A percentile compares a stretch with the other conserved stretches of the same genome.
phyloP scores from a whole-genome alignment of 1,140 invertebrate genomes.

The Neelides sp. region DNA sequence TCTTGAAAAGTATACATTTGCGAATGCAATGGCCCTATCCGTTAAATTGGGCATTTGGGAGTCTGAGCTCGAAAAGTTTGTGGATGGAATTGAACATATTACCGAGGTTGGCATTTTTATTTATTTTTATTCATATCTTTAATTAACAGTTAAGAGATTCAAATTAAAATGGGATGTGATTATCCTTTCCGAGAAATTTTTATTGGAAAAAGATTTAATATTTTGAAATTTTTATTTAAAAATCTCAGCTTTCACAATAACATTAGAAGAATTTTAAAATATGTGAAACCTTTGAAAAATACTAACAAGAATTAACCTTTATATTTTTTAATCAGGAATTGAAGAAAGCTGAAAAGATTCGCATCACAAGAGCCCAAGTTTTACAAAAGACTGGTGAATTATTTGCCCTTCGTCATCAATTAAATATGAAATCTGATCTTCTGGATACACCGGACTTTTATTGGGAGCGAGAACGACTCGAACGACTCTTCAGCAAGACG shows the following conservation, averaged over 20 bases:
- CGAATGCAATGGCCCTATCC: conserved; percentile 79
- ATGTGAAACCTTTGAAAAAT: too few relatives aligned
- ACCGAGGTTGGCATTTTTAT: conserved; percentile 44
- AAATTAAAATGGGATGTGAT: too few relatives aligned
- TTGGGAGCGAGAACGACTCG: conserved; percentile 83
- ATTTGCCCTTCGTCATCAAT: conserved; percentile 71
- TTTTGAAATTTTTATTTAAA: too few relatives aligned
- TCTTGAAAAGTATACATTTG: conserved; percentile 66
- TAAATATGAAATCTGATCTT: conserved; percentile 85
- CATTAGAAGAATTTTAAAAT: too few relatives aligned
- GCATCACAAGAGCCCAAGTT: conserved; percentile 55
- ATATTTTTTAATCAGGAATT: conserved; percentile 44
- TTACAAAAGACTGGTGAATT: conserved; percentile 82
- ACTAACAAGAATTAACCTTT: conserved; percentile 7
- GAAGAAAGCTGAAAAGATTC: conserved; percentile 52
- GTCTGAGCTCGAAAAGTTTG: conserved; percentile 63
- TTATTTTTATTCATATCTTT: too few relatives aligned
- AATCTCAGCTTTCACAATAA: too few relatives aligned
- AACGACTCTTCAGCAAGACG: conserved; percentile 64
- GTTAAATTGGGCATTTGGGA: conserved; percentile 90
- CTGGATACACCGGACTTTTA: conserved; percentile 93
- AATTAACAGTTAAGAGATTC: too few relatives aligned
- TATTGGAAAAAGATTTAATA: too few relatives aligned
- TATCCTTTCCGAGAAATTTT: too few relatives aligned
- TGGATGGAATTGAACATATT: conserved; percentile 66